Evolutionary conservation across 2,113 vertebrate species (phyloP).

Genomic region (Ranitomeya imitator): DNA sequence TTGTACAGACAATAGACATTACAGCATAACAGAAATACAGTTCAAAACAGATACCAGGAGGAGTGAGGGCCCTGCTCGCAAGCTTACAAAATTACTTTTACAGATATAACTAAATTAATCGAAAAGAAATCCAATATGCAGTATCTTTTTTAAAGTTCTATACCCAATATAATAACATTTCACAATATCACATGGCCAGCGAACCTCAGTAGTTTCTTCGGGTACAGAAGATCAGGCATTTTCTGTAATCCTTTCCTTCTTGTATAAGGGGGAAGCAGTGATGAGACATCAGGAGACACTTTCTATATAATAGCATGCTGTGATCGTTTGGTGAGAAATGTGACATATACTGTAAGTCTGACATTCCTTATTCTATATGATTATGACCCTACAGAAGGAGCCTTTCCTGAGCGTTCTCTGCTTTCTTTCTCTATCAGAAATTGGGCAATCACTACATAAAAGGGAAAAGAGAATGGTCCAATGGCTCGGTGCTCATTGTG

Average conservation of each 20-base stretch:
- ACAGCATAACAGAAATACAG: too few species aligned
- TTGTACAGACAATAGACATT: too few species aligned
- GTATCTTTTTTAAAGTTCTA: too few species aligned
- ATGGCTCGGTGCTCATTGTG: neutral
- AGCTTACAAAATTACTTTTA: too few species aligned
- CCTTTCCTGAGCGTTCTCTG: neutral
- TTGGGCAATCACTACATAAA: constrained; percentile 37
- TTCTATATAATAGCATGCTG: constrained; percentile 21
- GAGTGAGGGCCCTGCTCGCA: too few species aligned
- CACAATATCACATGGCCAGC: too few species aligned
- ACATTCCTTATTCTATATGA: constrained; percentile 25
- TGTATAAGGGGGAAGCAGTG: neutral
- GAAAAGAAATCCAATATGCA: too few species aligned
- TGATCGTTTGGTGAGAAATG: neutral
- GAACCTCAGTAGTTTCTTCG: neutral
- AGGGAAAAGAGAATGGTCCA: constrained; percentile 23
- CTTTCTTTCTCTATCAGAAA: constrained; percentile 11
- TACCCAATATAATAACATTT: too few species aligned
- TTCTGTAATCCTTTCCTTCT: neutral
- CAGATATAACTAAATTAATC: too few species aligned
- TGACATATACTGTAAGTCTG: constrained; percentile 19
- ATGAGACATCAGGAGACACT: neutral
- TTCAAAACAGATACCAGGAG: too few species aligned
- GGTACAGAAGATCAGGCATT: neutral
- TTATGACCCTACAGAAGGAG: neutral